A percentile compares a stretch with the other conserved stretches of the same genome.
Conservation (phyloP, 2,888 invertebrate species). For the Sinhomidia bicolor region DNA sequence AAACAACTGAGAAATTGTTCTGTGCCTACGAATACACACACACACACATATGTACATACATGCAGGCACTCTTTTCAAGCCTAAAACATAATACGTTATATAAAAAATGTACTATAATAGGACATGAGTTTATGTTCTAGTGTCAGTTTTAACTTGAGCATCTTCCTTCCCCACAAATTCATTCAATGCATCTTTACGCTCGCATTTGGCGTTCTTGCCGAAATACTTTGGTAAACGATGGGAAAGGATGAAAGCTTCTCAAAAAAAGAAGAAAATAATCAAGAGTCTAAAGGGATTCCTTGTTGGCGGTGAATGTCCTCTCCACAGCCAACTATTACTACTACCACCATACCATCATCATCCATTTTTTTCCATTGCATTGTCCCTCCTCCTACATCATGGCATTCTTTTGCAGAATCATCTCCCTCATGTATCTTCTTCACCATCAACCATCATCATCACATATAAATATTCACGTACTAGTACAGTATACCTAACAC, state of each 20-base stretch:
- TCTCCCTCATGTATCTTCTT: constrained; percentile 16
- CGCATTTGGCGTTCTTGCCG: neutral
- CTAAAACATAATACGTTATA: too few relatives aligned
- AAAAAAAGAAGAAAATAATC: neutral
- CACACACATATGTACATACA: neutral
- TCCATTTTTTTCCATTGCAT: constrained; percentile 39
- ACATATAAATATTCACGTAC: too few relatives aligned
- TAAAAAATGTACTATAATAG: neutral
- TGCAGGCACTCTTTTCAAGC: too few relatives aligned
- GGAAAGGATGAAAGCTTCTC: constrained; percentile 18
- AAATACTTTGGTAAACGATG: constrained; percentile 21
- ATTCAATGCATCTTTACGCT: neutral
- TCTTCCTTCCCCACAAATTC: neutral
- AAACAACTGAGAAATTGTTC: neutral
- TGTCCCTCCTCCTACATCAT: constrained; percentile 42
- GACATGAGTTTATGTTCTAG: neutral
- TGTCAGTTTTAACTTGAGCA: neutral
- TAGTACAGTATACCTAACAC: too few relatives aligned
- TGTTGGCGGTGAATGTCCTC: constrained; percentile 49
- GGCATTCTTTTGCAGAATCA: constrained; percentile 23
- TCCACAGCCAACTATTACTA: neutral
- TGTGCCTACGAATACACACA: neutral
- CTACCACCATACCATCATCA: neutral
- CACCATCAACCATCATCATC: too few relatives aligned
- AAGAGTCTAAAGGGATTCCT: constrained; percentile 28